Conservation (phyloP, 2,888 invertebrate species). For the Pristionchus entomophagus region DNA sequence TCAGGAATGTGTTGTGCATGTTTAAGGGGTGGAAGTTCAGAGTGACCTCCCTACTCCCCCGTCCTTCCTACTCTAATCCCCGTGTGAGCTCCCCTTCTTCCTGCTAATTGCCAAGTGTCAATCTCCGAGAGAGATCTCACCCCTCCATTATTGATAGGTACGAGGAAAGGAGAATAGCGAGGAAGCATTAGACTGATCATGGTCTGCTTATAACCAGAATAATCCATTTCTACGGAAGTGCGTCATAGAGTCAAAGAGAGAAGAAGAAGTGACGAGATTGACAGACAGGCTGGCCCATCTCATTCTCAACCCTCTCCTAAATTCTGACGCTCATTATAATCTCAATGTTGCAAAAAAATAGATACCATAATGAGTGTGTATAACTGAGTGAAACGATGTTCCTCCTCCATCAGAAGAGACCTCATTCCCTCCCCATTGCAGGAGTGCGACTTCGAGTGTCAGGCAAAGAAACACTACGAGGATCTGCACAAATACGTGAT, state of each 20-base stretch:
- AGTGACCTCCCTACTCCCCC: neutral
- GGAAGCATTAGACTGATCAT: neutral
- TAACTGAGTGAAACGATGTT: no score
- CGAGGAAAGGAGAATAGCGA: neutral
- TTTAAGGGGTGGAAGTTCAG: neutral
- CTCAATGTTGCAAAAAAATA: no score
- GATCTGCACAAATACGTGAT: constrained; percentile 68
- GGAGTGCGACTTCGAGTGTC: constrained; percentile 69
- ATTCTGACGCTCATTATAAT: no score
- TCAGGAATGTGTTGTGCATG: neutral
- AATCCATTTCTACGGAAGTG: neutral
- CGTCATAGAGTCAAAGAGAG: neutral
- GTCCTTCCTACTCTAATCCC: neutral
- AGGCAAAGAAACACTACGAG: constrained; percentile 62
- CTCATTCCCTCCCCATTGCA: no score
- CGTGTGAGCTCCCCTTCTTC: neutral
- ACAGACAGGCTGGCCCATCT: neutral
- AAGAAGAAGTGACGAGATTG: neutral
- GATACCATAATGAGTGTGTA: no score
- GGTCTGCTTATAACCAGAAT: neutral
- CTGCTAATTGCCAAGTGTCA: constrained; percentile 27
- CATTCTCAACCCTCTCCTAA: neutral
- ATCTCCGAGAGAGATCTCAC: neutral
- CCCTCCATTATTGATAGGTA: neutral
- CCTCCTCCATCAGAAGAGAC: no score